Evolutionary conservation across 2,797 vertebrate species (phyloP).

Genomic region (Crenuchus spilurus): DNA sequence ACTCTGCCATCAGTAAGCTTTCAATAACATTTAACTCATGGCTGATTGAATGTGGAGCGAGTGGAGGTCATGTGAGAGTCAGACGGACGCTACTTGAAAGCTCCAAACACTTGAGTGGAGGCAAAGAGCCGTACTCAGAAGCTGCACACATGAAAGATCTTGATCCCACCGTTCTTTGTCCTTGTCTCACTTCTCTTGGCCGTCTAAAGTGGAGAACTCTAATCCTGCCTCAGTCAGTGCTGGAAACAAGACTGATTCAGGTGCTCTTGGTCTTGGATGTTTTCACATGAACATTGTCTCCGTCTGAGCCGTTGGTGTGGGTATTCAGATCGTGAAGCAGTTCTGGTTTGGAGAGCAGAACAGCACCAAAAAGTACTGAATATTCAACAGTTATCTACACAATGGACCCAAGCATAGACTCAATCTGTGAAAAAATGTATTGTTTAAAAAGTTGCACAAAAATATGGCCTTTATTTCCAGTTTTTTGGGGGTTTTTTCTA

Average conservation of each 20-base stretch:
- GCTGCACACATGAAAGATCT: constrained; percentile 29
- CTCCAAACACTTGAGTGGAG: constrained; percentile 15
- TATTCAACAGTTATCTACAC: not conserved
- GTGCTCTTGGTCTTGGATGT: constrained; percentile 44
- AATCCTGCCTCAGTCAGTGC: constrained; percentile 48
- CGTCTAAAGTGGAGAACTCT: constrained; percentile 24
- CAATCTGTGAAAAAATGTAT: not conserved
- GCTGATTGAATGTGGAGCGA: constrained; percentile 4
- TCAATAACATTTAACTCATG: constrained; percentile 16
- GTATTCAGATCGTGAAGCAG: constrained; percentile 23
- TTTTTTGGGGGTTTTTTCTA: not conserved
- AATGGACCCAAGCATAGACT: not conserved
- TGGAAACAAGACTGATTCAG: constrained; percentile 39
- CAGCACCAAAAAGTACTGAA: constrained; percentile 28
- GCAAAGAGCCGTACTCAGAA: constrained; percentile 13
- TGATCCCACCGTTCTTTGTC: constrained; percentile 19
- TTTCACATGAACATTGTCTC: constrained; percentile 24
- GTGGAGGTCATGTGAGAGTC: constrained; percentile 15
- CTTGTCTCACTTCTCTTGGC: constrained; percentile 35
- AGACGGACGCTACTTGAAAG: constrained; percentile 22
- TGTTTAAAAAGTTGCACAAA: not conserved
- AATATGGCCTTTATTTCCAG: too few relatives aligned
- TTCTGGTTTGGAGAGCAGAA: constrained; percentile 28
- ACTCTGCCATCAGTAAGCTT: not conserved
- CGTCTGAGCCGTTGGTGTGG: not conserved